phyloP scores from a whole-genome alignment of 2,113 vertebrate genomes.

The Mionectes macconnelli region DNA sequence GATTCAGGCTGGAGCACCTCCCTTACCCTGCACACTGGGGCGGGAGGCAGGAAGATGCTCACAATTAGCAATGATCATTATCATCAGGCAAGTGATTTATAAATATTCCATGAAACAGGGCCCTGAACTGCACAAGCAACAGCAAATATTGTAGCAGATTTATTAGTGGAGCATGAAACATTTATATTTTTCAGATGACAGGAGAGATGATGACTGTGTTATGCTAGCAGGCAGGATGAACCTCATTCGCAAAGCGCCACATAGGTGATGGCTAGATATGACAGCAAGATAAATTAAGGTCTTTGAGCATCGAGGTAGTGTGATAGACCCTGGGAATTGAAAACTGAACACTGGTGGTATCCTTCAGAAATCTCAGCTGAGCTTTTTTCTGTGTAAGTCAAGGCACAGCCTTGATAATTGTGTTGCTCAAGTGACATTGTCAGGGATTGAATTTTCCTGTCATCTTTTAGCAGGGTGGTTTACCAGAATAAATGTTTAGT shows the following conservation, averaged over 20 bases:
- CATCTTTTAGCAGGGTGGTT: neutral
- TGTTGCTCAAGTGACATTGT: neutral
- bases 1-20: neutral
- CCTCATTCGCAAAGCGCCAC: constrained; percentile 48
- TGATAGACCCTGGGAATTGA: constrained; percentile 58
- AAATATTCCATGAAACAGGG: constrained; percentile 58
- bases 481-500: neutral
- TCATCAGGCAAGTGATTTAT: constrained; percentile 47
- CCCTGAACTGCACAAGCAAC: constrained; percentile 6
- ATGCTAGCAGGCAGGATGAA: constrained; percentile 61
- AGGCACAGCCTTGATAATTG: constrained; percentile 19
- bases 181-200: constrained; percentile 69
- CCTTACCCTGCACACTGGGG: neutral
- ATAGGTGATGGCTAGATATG: constrained; percentile 31
- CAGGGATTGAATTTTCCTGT: neutral
- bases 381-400: constrained; percentile 11
- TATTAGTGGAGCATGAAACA: constrained; percentile 61
- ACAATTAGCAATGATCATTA: constrained; percentile 65
- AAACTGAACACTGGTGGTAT: constrained; percentile 19
- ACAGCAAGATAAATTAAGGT: constrained; percentile 66
- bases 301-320: constrained; percentile 24
- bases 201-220: constrained; percentile 66
- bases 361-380: constrained; percentile 42
- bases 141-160: constrained; percentile 58
- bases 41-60: neutral